Base-by-base conservation (phyloP, 2,113 vertebrate genomes). In the Noctilio leporinus region DNA sequence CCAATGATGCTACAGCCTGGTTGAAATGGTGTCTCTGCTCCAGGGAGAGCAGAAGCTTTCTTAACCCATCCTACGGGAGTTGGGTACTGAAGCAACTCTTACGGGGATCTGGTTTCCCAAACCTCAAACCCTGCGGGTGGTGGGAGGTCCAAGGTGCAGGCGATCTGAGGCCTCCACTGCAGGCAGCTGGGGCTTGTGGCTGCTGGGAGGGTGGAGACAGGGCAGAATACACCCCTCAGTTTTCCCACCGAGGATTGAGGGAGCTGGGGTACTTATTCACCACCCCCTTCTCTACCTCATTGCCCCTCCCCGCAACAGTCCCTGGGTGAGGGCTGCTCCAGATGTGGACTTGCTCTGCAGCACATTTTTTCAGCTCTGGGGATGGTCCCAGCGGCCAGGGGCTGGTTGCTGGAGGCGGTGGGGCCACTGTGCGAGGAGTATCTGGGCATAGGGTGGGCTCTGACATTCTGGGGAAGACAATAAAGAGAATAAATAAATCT, bases 261-360 rank as follows among this genome's bases (percentile, higher is more conserved):
- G n/a, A 67, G n/a, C 70, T 14, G 28, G 49, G 10, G 10, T 33
- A 0, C 49, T 22, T 9, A 11, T 33, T 35, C 43, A 5, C 24
- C 28, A 2, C 2, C 40, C 17, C 62, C 5, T 22, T 24, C 22
- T 12, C 17, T 1, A 0, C 2, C 45, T n/a, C n/a, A 16, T n/a
- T n/a, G n/a, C 30, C 16, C 28, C 43, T 19, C 70, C 43, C 24
- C 40, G 35, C 69, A 4, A 7, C 12, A 10, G 47, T 38, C 78
- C 15, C 1, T 26, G 33, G 38, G 30, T 55, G 26, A 49, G 26
- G 30, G 53, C 38, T 17, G 40, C 57, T 38, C 47, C 57, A 24
- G 51, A 40, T 28, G 49, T 9, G 30, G 0, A 7, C 3, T 75
- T 76, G 40, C n/a, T 85, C 24, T 73, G 70, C 16, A 15, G 62